phyloP scores from a whole-genome alignment of 2,113 vertebrate genomes.

The Grammomys dolichurus region DNA sequence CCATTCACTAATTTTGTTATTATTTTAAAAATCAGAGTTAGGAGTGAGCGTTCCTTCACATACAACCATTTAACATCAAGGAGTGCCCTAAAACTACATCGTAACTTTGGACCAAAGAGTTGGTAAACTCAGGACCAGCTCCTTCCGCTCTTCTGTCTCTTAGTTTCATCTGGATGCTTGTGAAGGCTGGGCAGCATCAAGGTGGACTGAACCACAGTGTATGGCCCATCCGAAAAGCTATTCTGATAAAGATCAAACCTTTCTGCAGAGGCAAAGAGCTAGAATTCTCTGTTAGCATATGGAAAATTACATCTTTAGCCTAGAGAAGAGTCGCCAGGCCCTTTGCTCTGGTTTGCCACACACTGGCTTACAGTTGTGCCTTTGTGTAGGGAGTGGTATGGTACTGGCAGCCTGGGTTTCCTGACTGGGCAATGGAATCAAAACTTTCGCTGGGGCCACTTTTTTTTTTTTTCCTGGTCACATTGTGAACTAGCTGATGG shows the following conservation, averaged over 20 bases:
- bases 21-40: neutral
- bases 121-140: neutral
- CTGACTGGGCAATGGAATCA: constrained; percentile 78
- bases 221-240: neutral
- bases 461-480: neutral
- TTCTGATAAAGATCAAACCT: constrained; percentile 36
- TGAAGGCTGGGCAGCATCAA: constrained; percentile 14
- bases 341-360: constrained; percentile 69
- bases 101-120: neutral
- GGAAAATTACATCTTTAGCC: constrained; percentile 77
- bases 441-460: constrained; percentile 76
- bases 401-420: constrained; percentile 73
- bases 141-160: neutral
- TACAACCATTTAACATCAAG: neutral
- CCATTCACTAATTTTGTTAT: neutral
- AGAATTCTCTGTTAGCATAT: constrained; percentile 67
- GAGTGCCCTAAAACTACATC: neutral
- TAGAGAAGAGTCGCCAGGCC: constrained; percentile 78
- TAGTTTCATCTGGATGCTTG: neutral
- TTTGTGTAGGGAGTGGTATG: constrained; percentile 76
- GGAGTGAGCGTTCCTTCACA: neutral
- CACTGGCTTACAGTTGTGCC: constrained; percentile 80
- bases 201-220: neutral
- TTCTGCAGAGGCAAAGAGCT: neutral
- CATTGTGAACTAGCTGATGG: constrained; percentile 70